Evolutionary conservation across 2,113 vertebrate genomes (phyloP).

Genomic region (Gallinago jamesoni): DNA sequence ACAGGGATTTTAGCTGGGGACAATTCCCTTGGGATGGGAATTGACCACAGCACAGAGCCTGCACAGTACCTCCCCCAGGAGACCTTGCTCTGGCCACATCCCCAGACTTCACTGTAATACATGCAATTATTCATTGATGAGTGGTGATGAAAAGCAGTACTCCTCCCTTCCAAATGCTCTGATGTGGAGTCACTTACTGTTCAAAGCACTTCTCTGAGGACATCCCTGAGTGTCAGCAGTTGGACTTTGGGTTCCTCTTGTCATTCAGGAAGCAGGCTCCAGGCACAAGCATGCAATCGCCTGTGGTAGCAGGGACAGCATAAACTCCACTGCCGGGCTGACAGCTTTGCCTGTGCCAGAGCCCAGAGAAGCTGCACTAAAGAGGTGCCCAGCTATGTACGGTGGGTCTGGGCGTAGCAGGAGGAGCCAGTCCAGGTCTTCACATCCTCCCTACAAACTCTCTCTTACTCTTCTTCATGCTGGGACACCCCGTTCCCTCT

Average conservation of each 20-base stretch:
- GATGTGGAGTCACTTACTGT: not conserved
- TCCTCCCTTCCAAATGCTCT: not conserved
- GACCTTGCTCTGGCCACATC: not conserved
- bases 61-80: not conserved
- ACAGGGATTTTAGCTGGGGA: not conserved
- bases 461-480: not conserved
- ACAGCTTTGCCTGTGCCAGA: not conserved
- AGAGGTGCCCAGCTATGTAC: rapidly evolving
- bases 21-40: not conserved
- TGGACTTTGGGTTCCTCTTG: not conserved
- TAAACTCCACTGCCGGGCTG: not conserved
- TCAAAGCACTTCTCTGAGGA: not conserved
- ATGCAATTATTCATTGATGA: not conserved
- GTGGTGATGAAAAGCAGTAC: not conserved
- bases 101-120: not conserved
- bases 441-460: not conserved
- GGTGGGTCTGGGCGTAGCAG: not conserved
- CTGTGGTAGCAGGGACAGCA: not conserved
- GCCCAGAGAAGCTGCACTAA: not conserved
- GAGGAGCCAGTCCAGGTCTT: not conserved
- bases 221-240: not conserved
- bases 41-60: not conserved
- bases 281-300: not conserved
- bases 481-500: not conserved
- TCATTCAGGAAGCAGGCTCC: not conserved